Evolutionary conservation across 2,113 vertebrate species (phyloP), one percentile per base, ranked within the genome.

Genomic region (Ammodytes dubius): DNA sequence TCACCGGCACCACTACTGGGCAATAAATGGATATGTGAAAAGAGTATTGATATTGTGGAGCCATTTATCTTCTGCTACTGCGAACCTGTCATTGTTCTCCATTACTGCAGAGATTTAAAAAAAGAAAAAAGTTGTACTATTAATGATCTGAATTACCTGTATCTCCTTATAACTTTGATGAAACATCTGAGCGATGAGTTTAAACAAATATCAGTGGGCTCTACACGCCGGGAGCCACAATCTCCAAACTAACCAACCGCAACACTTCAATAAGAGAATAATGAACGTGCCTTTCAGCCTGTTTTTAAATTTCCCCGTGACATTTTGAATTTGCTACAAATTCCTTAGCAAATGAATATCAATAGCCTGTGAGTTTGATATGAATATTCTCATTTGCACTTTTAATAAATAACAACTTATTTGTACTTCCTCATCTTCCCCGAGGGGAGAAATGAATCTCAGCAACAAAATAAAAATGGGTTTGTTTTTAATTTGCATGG

Each of bases 401-500:
- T 87, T 66, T 90, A 91, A 93, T 89, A 81, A 91, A 88, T 27
- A 89, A 83, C 54, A 86, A 84, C 82, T 89, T 82, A 50, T 19
- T 83, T 74, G 67, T 74, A 86, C 85, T 84, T 86, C 70, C 80
- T 84, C 6, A 43, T 54, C 45, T 58, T 81, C 81, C 87, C 88
- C 14, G 58, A 53, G 79, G 89, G 86, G 68, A 71, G 71, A 88
- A 92, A 87, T 82, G 47, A 85, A 90, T 85, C 87, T 67, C 87
- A 84, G 79, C 76, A 78, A 77, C 67, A 69, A 89, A 86, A 91
- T 91, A 91, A 89, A 93, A 93, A 94, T 90, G 87, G 84, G 83
- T 91, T 92, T 92, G 87, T 89, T 93, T 93, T 93, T 90, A 75
- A 94, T 95, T 91, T 93, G 90, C 91, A 93, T 93, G 83, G 80